Conservation (phyloP, 2,888 invertebrate species). For the Drosophila merina region DNA sequence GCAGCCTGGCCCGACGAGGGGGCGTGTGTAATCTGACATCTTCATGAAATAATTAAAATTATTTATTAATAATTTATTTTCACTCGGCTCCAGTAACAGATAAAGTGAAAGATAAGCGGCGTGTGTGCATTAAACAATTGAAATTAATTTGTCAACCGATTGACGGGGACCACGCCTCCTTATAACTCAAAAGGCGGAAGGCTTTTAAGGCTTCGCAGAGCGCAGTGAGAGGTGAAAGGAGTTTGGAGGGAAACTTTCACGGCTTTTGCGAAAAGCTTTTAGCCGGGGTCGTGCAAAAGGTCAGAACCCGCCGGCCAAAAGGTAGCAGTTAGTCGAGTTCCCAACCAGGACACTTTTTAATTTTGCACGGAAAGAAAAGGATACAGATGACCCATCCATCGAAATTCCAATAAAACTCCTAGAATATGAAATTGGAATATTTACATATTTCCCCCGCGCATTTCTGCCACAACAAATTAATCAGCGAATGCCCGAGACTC, state of each 20-base stretch:
- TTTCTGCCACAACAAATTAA: constrained; percentile 71
- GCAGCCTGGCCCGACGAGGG: constrained; percentile 55
- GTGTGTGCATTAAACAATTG: constrained; percentile 72
- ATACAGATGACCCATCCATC: too few species aligned
- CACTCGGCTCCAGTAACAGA: constrained; percentile 60
- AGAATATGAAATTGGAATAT: neutral
- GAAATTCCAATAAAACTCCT: neutral
- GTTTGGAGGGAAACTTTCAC: constrained; percentile 63
- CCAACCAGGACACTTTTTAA: constrained; percentile 21
- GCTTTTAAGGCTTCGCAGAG: constrained; percentile 12
- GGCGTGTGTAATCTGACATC: constrained; percentile 80
- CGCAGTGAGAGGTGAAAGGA: constrained; percentile 49
- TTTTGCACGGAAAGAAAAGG: too few species aligned
- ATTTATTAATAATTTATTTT: constrained; percentile 80
- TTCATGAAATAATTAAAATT: constrained; percentile 81
- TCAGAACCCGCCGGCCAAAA: constrained; percentile 42
- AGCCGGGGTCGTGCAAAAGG: constrained; percentile 45
- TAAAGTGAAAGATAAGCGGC: constrained; percentile 69
- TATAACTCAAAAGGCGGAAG: constrained; percentile 24
- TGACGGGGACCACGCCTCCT: constrained; percentile 51
- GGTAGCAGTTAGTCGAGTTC: constrained; percentile 50
- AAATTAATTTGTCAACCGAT: constrained; percentile 75
- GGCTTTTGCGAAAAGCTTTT: constrained; percentile 56
- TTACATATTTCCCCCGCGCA: constrained; percentile 50
- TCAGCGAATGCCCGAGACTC: constrained; percentile 49